phyloP scores from a whole-genome alignment of 92 coral and sea anemone genomes.

The Ricordea florida region DNA sequence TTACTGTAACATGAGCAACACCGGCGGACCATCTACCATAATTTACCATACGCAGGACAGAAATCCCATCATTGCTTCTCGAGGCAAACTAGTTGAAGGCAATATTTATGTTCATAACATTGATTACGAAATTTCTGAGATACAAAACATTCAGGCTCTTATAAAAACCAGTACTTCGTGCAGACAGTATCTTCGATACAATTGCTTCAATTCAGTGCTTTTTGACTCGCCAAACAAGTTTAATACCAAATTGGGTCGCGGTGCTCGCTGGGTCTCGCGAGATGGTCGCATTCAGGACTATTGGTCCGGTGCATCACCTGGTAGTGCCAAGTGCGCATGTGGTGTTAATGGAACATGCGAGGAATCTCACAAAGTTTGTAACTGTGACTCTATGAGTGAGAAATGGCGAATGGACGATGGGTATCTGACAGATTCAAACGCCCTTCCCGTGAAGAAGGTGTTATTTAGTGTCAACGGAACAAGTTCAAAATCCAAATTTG shows the following conservation, averaged over 20 bases:
- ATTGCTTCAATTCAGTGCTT: constrained; percentile 72
- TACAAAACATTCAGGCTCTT: constrained; percentile 56
- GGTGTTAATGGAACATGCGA: constrained; percentile 72
- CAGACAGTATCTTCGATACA: constrained; percentile 71
- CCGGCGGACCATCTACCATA: constrained; percentile 69
- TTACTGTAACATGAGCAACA: constrained; percentile 76
- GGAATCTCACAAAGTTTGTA: constrained; percentile 61
- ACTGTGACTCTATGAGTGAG: constrained; percentile 68
- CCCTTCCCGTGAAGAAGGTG: constrained; percentile 74
- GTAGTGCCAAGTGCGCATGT: constrained; percentile 84
- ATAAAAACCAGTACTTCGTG: constrained; percentile 68
- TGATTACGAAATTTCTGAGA: constrained; percentile 27
- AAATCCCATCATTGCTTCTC: constrained; percentile 39
- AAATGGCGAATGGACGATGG: constrained; percentile 78
- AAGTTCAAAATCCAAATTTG: constrained; percentile 40
- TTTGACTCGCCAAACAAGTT: constrained; percentile 77
- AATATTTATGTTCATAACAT: constrained; percentile 61
- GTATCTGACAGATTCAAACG: constrained; percentile 40
- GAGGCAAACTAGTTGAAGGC: constrained; percentile 26
- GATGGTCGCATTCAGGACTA: constrained; percentile 75
- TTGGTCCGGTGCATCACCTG: constrained; percentile 85
- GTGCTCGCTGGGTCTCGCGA: constrained; percentile 90
- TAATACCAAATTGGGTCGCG: constrained; percentile 65
- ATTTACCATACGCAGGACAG: constrained; percentile 61
- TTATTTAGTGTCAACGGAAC: constrained; percentile 78